Evolutionary conservation across 1,140 invertebrate species (phyloP), one percentile per base, ranked within the genome.

Genomic region (Proctacanthus coquilletti): DNA sequence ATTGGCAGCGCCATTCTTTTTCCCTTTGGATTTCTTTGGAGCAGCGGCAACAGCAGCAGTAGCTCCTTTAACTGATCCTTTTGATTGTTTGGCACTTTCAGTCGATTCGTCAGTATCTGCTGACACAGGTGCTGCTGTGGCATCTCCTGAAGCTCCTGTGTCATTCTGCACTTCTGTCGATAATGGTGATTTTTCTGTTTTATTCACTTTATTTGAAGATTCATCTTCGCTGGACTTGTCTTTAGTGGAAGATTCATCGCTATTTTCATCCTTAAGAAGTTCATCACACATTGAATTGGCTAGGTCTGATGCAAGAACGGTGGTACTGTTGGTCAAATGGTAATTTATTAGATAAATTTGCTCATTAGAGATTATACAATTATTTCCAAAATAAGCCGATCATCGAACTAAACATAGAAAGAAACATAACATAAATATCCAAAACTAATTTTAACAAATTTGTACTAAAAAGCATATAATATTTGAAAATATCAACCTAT

Each of bases 271-370:
- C 13, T 32, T 32, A 6, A 32, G 15, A 13, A 32, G 5, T 13
- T 32, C 30, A 32, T 32, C 30, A 32, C 30, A 32, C 15, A 32
- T 32, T 10, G 30, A 32, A 32, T 32, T 32, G 5, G 30, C 30
- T 32, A 32, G 13, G 17, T 32, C 30, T 5, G 30, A 32, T 17
- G 30, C 30, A 6, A 32, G 13, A 5, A 32, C 15, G 8, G 13
- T 32, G 10, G 10, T 32, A 10, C 30, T 32, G 13, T 27, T 27
- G 8, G 23, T 13, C 8, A 27, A 27, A 9, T 27, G 23, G 8
- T 9, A 27, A 9, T 27, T 27, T 27, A 27, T 27, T 27, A 27
- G 23, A 27, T 27, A 27, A 9, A 27, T 9, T 9, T 9, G 13
- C 23, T 9, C 23, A 27, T 9, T 27, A 27, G 23, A 13, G 23